A percentile compares a stretch with the other conserved stretches of the same genome.
phyloP scores from a whole-genome alignment of 1,140 invertebrate genomes.

The Trichoplusia ni region DNA sequence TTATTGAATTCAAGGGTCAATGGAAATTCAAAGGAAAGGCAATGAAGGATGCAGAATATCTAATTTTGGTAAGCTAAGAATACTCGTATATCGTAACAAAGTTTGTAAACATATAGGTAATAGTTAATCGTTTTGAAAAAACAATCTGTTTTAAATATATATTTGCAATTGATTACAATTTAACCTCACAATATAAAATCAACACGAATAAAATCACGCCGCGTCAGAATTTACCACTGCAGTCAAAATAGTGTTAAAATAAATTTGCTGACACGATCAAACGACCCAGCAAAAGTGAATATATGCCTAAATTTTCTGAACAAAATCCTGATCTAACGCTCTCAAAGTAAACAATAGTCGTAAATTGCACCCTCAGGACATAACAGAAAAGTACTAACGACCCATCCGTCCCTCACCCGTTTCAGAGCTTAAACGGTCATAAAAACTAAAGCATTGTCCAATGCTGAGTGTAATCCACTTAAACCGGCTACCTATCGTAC shows the following conservation, averaged over 20 bases:
- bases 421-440: slow-evolving; percentile 40
- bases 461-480: slow-evolving; percentile 46
- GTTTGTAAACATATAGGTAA: no score
- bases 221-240: no score
- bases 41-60: no score
- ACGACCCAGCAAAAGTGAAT: background rate
- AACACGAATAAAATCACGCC: no score
- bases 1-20: background rate
- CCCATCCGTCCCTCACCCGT: slow-evolving; percentile 40
- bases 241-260: no score
- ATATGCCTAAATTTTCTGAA: background rate
- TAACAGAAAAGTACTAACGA: slow-evolving; percentile 42
- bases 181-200: no score
- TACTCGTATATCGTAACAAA: no score
- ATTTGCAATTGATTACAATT: no score
- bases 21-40: background rate
- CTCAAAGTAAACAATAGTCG: slow-evolving; percentile 34
- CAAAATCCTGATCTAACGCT: slow-evolving; percentile 14
- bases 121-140: no score
- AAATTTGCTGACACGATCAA: background rate
- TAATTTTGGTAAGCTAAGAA: no score
- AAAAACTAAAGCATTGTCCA: slow-evolving; percentile 51
- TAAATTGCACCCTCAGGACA: slow-evolving; percentile 42
- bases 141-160: no score
- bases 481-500: slow-evolving; percentile 36